Conservation (phyloP, 2,113 vertebrate genomes). For the Semnopithecus entellus region DNA sequence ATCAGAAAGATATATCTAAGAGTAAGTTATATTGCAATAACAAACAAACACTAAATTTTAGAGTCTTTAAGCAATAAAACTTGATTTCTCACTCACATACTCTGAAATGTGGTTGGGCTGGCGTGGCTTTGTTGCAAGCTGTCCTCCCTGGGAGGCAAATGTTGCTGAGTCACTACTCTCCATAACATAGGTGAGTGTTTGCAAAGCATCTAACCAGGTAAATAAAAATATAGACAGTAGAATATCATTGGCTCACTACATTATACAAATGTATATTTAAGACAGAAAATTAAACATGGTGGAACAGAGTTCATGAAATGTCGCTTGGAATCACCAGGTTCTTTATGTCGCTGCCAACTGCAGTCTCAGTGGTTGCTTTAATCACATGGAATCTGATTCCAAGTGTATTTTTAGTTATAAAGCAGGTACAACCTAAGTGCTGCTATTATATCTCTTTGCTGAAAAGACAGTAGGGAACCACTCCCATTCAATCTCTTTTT, state of each 20-base stretch:
- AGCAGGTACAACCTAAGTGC: not conserved
- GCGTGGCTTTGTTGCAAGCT: accelerated
- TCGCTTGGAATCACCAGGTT: not conserved
- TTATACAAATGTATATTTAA: not conserved
- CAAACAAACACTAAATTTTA: not conserved
- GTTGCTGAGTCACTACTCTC: too few relatives aligned
- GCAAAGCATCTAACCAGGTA: not conserved
- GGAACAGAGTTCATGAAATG: accelerated
- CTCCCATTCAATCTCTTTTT: not conserved
- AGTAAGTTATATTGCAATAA: not conserved
- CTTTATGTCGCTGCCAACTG: too few relatives aligned
- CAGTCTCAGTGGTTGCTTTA: not conserved
- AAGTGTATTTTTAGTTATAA: not conserved
- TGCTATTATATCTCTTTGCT: not conserved
- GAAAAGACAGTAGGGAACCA: not conserved
- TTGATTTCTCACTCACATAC: not conserved
- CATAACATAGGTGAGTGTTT: not conserved
- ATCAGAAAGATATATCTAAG: not conserved
- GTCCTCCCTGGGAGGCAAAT: accelerated
- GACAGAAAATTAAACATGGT: not conserved
- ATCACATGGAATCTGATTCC: not conserved
- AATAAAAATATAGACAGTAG: not conserved
- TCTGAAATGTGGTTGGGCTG: accelerated
- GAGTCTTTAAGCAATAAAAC: not conserved
- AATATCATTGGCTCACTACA: not conserved